Conservation (phyloP, 2,113 vertebrate genomes). For the Nanorana parkeri region DNA sequence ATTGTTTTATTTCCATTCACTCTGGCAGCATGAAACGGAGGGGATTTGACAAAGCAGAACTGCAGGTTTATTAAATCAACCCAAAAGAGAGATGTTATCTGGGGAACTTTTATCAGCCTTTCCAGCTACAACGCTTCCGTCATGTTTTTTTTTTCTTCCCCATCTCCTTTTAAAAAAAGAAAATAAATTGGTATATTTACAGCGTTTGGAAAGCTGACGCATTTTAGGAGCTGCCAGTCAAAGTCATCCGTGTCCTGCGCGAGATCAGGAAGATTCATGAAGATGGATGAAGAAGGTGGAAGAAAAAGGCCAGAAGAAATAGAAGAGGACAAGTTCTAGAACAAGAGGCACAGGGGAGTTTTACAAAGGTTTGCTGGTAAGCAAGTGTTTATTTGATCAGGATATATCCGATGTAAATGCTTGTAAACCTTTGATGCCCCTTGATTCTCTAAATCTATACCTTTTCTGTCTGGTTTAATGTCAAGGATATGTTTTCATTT, state of each 20-base stretch:
- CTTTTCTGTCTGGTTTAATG: no score
- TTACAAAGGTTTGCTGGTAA: not conserved
- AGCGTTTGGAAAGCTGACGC: constrained; percentile 55
- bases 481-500: no score
- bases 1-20: constrained; percentile 57
- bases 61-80: constrained; percentile 60
- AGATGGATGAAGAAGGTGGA: not conserved
- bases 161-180: constrained; percentile 1
- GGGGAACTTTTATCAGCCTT: constrained; percentile 36
- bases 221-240: constrained; percentile 43
- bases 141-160: not conserved
- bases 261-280: not conserved
- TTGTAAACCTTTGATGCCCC: no score
- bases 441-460: no score
- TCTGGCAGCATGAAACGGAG: constrained; percentile 50
- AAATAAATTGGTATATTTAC: constrained; percentile 51
- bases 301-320: no score
- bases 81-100: constrained; percentile 16
- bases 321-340: no score
- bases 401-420: no score
- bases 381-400: no score
- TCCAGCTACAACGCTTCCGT: not conserved
- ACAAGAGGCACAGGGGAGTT: not conserved
- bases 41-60: constrained; percentile 59
- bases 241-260: rapidly evolving